phyloP scores from a whole-genome alignment of 2,888 invertebrate genomes.

The Escarpia spicata region DNA sequence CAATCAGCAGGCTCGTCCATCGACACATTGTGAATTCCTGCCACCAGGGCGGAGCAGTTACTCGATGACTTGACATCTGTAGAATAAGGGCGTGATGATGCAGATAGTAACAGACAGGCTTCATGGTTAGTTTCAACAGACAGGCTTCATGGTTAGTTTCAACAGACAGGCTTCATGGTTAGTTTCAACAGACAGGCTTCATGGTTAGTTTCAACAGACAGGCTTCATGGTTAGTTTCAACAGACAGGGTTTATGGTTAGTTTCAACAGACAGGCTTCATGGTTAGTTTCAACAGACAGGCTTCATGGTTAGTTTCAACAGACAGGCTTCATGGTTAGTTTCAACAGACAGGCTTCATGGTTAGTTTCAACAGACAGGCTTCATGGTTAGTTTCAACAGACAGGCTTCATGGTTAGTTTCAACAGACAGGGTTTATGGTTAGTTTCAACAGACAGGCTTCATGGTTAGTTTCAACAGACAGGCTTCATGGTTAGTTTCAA shows the following conservation, averaged over 20 bases:
- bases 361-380: background rate
- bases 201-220: background rate
- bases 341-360: background rate
- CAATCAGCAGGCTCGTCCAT: slow-evolving; percentile 68
- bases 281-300: background rate
- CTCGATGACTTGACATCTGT: slow-evolving; percentile 33
- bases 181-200: background rate
- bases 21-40: slow-evolving; percentile 37
- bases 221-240: too few relatives aligned
- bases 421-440: too few relatives aligned
- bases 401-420: too few relatives aligned
- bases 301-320: background rate
- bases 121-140: background rate
- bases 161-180: background rate
- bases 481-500: background rate
- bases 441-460: background rate
- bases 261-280: too few relatives aligned
- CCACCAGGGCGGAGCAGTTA: slow-evolving; percentile 49
- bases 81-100: background rate
- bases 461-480: background rate
- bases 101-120: background rate
- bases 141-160: background rate
- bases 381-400: background rate
- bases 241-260: too few relatives aligned
- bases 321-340: background rate